Percentiles rank a stretch among this genome's conserved stretches.
Evolutionary conservation across 1,140 invertebrate species (phyloP).

Genomic region (Asbolus verrucosus): DNA sequence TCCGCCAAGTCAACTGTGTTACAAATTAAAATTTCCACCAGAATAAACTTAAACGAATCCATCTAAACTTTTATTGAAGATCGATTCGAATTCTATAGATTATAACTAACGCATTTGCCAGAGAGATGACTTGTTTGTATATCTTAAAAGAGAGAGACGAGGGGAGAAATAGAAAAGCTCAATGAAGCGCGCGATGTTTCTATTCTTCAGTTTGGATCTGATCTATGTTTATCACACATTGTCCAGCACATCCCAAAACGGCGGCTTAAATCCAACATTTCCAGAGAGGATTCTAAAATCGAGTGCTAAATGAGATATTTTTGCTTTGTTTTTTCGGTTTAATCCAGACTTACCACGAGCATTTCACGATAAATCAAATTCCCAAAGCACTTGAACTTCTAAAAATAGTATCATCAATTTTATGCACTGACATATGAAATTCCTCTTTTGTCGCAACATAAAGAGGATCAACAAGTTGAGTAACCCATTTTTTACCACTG

Average conservation of each 20-base stretch:
- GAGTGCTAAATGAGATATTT: constrained; percentile 11
- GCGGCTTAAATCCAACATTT: constrained; percentile 1
- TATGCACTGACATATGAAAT: too few species aligned
- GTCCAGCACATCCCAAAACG: constrained; percentile 11
- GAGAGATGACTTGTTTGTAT: constrained; percentile 23
- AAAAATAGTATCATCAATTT: too few species aligned
- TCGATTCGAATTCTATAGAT: constrained; percentile 11
- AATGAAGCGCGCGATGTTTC: neutral
- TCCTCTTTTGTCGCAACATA: too few species aligned
- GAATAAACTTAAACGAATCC: neutral
- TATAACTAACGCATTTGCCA: neutral
- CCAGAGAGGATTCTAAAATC: neutral
- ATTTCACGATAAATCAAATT: too few species aligned
- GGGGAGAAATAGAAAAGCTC: constrained; percentile 4
- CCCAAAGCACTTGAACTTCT: too few species aligned
- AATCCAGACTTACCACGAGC: neutral
- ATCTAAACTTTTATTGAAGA: neutral
- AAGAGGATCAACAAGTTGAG: too few species aligned
- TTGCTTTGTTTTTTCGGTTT: constrained; percentile 1
- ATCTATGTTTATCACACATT: constrained; percentile 27
- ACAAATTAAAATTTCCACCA: constrained; percentile 12
- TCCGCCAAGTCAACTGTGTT: neutral
- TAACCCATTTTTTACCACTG: too few species aligned
- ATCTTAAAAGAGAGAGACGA: constrained; percentile 10
- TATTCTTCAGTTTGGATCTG: constrained; percentile 10